phyloP scores from a whole-genome alignment of 2,113 vertebrate species.

The Dipodomys merriami region DNA sequence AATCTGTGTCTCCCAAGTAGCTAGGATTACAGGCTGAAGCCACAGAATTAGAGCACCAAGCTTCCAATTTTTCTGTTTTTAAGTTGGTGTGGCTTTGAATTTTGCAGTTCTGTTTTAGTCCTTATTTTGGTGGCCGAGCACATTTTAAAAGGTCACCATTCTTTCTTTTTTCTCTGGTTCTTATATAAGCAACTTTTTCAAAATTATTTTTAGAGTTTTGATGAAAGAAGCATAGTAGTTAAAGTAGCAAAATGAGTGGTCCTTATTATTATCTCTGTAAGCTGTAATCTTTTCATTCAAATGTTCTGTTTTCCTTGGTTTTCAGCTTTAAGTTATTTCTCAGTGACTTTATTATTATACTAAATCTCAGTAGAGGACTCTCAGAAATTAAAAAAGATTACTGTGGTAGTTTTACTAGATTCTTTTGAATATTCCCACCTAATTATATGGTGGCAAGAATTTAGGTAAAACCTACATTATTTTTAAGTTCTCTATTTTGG shows the following conservation, averaged over 20 bases:
- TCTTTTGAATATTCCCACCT: slow-evolving; percentile 31
- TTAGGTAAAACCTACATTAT: slow-evolving; percentile 43
- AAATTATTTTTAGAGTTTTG: slow-evolving; percentile 58
- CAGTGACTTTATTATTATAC: slow-evolving; percentile 33
- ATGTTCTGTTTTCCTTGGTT: slow-evolving; percentile 53
- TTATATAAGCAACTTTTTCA: slow-evolving; percentile 18
- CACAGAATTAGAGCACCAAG: not conserved
- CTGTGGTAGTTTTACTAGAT: slow-evolving; percentile 56
- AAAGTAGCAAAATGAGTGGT: slow-evolving; percentile 49
- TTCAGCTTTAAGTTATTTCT: slow-evolving; percentile 53
- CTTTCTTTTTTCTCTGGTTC: not conserved
- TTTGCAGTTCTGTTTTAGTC: slow-evolving; percentile 21
- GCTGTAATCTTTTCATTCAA: slow-evolving; percentile 39
- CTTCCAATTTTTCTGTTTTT: not conserved
- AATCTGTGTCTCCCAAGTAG: no score
- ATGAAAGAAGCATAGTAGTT: slow-evolving; percentile 40
- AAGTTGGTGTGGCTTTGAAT: slow-evolving; percentile 23
- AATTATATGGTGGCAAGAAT: slow-evolving; percentile 27
- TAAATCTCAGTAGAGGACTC: slow-evolving; percentile 33
- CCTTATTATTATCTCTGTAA: slow-evolving; percentile 22
- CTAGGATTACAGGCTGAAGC: no score
- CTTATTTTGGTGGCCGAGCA: slow-evolving; percentile 17
- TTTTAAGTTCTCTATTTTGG: slow-evolving; percentile 55
- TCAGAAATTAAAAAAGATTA: slow-evolving; percentile 53
- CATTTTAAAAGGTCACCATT: not conserved